Evolutionary conservation across 2,113 vertebrate genomes (phyloP).

Genomic region (Erythrocercus mccallii): DNA sequence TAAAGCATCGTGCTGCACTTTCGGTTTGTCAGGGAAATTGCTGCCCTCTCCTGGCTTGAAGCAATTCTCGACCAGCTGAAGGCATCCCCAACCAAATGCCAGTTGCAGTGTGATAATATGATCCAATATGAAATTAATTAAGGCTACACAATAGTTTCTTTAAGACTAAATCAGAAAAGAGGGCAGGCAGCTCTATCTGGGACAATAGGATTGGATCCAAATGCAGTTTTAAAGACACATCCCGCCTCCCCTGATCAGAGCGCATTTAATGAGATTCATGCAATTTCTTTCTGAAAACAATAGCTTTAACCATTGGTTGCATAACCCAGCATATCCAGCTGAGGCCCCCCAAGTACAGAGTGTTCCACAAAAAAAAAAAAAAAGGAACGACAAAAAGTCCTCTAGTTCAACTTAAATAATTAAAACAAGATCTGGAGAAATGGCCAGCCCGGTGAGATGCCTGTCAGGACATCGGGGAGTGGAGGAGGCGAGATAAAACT

Average conservation of each 20-base stretch:
- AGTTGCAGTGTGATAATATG: constrained; percentile 4
- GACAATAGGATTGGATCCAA: constrained; percentile 38
- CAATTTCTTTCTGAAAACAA: constrained; percentile 32
- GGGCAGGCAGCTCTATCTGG: constrained; percentile 9
- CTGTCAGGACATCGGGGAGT: background rate
- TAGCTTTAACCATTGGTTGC: constrained; percentile 34
- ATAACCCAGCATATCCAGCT: constrained; percentile 51
- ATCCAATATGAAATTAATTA: constrained; percentile 47
- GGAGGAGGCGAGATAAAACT: background rate
- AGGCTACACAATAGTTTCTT: constrained; percentile 50
- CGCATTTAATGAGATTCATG: constrained; percentile 31
- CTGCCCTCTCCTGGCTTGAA: constrained; percentile 73
- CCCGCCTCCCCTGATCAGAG: constrained; percentile 49
- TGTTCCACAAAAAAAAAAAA: constrained; percentile 8
- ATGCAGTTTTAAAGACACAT: background rate
- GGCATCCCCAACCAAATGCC: background rate
- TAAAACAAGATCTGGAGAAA: constrained; percentile 6
- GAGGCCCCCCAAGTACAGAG: constrained; percentile 58
- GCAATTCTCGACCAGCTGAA: background rate
- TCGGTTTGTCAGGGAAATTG: constrained; percentile 65
- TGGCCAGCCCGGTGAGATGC: background rate
- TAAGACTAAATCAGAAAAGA: constrained; percentile 38
- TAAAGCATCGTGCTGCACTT: background rate
- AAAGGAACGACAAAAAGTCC: constrained; percentile 30
- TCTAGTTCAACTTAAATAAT: background rate